Conservation (phyloP, 1,140 invertebrate species). For the Microplitis demolitor region DNA sequence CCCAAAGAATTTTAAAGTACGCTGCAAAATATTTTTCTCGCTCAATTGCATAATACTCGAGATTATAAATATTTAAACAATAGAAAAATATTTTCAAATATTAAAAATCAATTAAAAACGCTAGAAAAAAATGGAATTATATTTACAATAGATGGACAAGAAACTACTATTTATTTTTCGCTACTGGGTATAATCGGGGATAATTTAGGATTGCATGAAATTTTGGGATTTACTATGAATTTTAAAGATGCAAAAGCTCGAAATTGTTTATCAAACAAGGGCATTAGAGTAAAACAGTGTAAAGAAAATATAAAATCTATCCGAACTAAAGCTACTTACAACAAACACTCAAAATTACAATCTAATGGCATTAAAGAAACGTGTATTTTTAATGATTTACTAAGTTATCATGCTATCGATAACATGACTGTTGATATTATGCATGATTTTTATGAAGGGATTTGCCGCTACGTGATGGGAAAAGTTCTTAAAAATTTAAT, state of each 20-base stretch:
- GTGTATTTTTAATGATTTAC: conserved; percentile 19
- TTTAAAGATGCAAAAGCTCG: conserved; percentile 13
- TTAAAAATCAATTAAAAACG: conserved; percentile 18
- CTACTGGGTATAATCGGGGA: conserved; percentile 19
- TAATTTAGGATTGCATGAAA: conserved; percentile 23
- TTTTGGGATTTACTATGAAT: conserved; percentile 13
- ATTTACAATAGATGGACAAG: conserved; percentile 10
- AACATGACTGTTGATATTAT: conserved; percentile 13
- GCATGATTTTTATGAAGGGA: conserved; percentile 19
- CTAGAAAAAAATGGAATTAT: conserved; percentile 16
- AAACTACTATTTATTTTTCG: conserved; percentile 15
- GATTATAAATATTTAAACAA: conserved; percentile 30
- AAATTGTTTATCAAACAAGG: conserved; percentile 1
- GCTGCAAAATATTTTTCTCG: conserved; percentile 37
- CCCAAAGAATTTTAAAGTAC: conserved; percentile 31
- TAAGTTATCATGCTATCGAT: conserved; percentile 5
- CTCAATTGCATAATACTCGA: conserved; percentile 29
- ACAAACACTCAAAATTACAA: not conserved
- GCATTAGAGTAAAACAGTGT: not conserved
- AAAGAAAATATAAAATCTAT: conserved; percentile 8
- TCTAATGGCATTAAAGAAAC: not conserved
- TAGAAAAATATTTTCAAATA: conserved; percentile 15
- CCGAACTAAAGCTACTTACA: conserved; percentile 16
- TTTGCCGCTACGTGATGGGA: conserved; percentile 13
- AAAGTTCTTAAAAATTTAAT: conserved; percentile 14